These are phyloP conservation scores for Canis aureus DNA, from an alignment of 2,113 vertebrate species.

Conservation along the genomic window DNA sequence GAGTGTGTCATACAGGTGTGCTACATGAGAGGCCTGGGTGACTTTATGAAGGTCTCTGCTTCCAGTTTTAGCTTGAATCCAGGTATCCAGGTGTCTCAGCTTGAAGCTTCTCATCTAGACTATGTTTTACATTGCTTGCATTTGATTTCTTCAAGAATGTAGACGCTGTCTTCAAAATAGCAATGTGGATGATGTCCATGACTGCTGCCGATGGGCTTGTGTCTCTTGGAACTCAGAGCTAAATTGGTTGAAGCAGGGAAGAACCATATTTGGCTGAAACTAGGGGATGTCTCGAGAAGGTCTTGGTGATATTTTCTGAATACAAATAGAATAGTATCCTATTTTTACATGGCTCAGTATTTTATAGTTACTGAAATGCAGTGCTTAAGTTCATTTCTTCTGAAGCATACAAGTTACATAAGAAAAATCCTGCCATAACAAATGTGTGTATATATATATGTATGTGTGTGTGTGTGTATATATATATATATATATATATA, in stretches of 20 bases:
- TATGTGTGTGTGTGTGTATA: background rate
- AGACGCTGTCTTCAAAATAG: constrained; percentile 47
- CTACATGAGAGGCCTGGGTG: background rate
- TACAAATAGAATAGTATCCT: background rate
- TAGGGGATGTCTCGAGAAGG: background rate
- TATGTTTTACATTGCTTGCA: background rate
- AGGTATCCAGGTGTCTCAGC: background rate
- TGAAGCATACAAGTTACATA: background rate
- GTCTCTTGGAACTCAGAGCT: constrained; percentile 7
- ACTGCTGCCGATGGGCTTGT: background rate
- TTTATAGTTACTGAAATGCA: constrained; percentile 45
- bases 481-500: too few species aligned
- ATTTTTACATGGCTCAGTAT: constrained; percentile 31
- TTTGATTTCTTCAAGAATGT: constrained; percentile 18
- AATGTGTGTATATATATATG: background rate
- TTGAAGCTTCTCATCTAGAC: background rate
- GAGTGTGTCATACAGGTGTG: background rate
- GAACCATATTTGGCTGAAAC: constrained; percentile 67
- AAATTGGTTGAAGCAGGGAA: constrained; percentile 41
- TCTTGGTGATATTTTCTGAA: constrained; percentile 57
- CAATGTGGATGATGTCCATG: background rate
- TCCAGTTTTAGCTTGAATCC: constrained; percentile 11
- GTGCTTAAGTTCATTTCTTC: background rate
- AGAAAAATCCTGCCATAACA: background rate
- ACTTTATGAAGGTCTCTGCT: background rate